A percentile compares a stretch with the other conserved stretches of the same genome.
Conservation (phyloP, 2,888 invertebrate genomes). For the Yponomeuta evonymella region DNA sequence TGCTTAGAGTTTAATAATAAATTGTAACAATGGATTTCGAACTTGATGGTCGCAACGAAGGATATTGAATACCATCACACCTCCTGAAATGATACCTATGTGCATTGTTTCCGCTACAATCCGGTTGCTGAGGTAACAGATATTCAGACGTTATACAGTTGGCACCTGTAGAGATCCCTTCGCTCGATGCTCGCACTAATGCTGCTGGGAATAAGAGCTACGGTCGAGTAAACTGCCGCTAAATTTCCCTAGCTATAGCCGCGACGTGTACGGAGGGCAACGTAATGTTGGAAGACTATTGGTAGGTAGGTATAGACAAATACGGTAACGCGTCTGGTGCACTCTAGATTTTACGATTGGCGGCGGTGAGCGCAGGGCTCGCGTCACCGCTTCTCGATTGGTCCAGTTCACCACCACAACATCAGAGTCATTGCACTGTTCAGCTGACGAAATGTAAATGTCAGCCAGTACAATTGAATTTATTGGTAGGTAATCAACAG, state of each 20-base stretch:
- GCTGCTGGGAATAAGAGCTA: too few relatives aligned
- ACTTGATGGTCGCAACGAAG: background rate
- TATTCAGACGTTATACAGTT: background rate
- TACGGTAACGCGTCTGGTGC: slow-evolving; percentile 15
- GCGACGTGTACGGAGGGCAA: background rate
- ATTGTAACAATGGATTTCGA: background rate
- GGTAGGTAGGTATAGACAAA: background rate
- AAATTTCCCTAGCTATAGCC: background rate
- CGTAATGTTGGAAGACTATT: background rate
- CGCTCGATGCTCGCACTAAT: too few relatives aligned
- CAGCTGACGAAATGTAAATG: slow-evolving; percentile 3
- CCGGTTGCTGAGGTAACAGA: background rate
- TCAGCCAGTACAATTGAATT: background rate
- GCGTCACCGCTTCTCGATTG: slow-evolving; percentile 6
- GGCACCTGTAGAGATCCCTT: too few relatives aligned
- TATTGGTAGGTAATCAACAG: background rate
- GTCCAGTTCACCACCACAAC: slow-evolving; percentile 1
- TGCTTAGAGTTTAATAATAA: slow-evolving; percentile 35
- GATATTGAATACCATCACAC: too few relatives aligned
- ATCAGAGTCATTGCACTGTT: background rate
- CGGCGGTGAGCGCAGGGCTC: background rate
- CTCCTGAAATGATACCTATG: too few relatives aligned
- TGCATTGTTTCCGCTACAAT: background rate
- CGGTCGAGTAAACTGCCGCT: background rate
- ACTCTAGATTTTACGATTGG: slow-evolving; percentile 18